These are phyloP conservation scores for Climacteris rufus DNA, from an alignment of 2,113 vertebrate species.

Conservation along the genomic window DNA sequence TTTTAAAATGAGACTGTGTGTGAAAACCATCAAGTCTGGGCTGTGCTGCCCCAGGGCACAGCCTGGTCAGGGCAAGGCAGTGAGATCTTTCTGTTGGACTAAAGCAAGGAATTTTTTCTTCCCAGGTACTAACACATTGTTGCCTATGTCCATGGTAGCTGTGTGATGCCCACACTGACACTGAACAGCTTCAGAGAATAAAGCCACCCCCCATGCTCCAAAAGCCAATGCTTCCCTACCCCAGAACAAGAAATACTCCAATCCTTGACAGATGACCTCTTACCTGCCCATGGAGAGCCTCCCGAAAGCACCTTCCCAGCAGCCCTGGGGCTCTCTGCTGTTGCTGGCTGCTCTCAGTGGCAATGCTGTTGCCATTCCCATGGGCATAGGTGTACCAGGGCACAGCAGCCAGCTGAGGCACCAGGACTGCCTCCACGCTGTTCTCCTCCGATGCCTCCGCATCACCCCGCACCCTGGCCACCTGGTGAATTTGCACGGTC, in stretches of 20 bases:
- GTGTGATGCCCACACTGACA: background rate
- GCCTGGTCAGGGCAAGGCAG: background rate
- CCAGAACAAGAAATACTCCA: background rate
- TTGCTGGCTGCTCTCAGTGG: background rate
- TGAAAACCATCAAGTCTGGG: conserved; percentile 45
- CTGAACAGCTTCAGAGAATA: background rate
- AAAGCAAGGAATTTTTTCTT: background rate
- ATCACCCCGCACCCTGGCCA: conserved; percentile 80
- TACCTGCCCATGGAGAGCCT: conserved; percentile 87
- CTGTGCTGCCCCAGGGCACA: conserved; percentile 3
- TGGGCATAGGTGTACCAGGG: conserved; percentile 35
- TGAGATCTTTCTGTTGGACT: background rate
- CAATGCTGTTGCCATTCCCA: conserved; percentile 60
- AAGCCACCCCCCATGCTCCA: background rate
- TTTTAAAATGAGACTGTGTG: conserved; percentile 29
- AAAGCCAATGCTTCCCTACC: rapidly evolving
- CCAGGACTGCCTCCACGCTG: conserved; percentile 75
- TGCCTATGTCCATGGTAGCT: background rate
- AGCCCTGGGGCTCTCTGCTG: conserved; percentile 58
- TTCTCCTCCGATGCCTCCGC: conserved; percentile 58
- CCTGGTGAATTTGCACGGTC: conserved; percentile 91
- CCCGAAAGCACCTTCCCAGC: conserved; percentile 88
- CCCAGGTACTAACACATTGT: background rate
- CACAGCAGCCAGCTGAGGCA: conserved; percentile 59
- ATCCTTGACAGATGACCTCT: background rate